These are phyloP conservation scores for Ladona fulva DNA, from an alignment of 1,140 invertebrate species.

Conservation along the genomic window DNA sequence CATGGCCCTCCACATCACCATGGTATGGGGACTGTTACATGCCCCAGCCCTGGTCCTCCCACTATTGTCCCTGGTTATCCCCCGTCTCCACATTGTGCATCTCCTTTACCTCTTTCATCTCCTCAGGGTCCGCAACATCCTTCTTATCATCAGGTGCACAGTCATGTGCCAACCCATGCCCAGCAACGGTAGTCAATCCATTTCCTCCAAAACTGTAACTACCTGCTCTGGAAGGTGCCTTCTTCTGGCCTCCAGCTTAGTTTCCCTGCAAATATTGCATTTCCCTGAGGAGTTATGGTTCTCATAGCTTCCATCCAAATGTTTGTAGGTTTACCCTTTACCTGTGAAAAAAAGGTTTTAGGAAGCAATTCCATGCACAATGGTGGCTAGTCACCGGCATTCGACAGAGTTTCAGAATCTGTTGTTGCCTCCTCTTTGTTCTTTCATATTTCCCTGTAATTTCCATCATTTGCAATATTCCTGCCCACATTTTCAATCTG, in stretches of 20 bases:
- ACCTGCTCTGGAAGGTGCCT: too few species aligned
- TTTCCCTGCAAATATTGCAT: too few species aligned
- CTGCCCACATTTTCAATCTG: too few species aligned
- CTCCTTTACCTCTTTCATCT: neutral
- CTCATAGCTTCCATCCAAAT: too few species aligned
- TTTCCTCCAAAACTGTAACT: too few species aligned
- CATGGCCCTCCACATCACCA: neutral
- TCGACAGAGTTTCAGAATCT: neutral
- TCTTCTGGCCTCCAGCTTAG: too few species aligned
- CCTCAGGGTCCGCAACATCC: neutral
- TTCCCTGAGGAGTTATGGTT: too few species aligned
- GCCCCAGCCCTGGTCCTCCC: neutral
- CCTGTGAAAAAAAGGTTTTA: neutral
- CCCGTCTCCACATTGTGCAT: neutral
- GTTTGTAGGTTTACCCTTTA: too few species aligned
- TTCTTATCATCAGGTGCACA: neutral
- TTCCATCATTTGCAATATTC: too few species aligned
- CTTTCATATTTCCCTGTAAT: too few species aligned
- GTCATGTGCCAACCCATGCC: neutral
- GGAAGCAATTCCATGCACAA: neutral
- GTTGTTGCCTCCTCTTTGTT: neutral
- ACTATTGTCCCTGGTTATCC: neutral
- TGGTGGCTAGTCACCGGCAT: constrained; percentile 1
- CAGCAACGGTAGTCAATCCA: neutral
- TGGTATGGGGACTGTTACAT: neutral